Evolutionary conservation across 2,797 vertebrate genomes (phyloP), one percentile per base, ranked within the genome.

Genomic region (Chrysocyon brachyurus): DNA sequence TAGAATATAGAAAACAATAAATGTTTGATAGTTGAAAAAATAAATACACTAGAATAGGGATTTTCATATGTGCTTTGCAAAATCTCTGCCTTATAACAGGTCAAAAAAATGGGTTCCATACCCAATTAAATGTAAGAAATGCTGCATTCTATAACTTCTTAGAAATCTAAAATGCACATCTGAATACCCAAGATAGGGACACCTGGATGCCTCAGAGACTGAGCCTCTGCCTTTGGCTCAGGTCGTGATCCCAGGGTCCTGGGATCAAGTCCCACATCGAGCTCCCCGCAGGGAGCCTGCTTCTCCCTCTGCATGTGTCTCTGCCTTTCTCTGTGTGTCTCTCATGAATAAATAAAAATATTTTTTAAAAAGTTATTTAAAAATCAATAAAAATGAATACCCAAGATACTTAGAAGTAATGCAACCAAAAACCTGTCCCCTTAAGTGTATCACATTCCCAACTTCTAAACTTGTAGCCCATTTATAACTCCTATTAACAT

Each of bases 51-150:
- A 56, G 22, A 66, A 68, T 4, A 68, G 33, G 9, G 16, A 36
- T 73, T 84, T 40, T 83, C 28, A 31, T n/a, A 56, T 8, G n/a
- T 49, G 33, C 12, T 89, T 90, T 61, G 66, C 26, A 96, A 92
- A 87, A 91, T 46, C 17, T 88, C 87, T 92, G 4, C 40, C 4
- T 63, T 87, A 57, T 5, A 6, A 94, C 22, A 54, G 1, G 22
- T 73, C 1, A 89, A 63, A 73, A 78, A 77, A 92, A 52, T 17
- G 7, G 0, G 28, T 61, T 57, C 22, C 22, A 33, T 10, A 6
- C 49, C 6, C 52, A 79, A 87, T 77, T 90, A 95, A 90, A 90
- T 66, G 46, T 83, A 36, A 95, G n/a, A 92, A 87, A 87, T 70
- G 52, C 3, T 59, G 22, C 21, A 79, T n/a, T 24, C 26, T 33